These are phyloP conservation scores for Andrena marginata DNA, from an alignment of 2,888 invertebrate species.

Conservation along the genomic window DNA sequence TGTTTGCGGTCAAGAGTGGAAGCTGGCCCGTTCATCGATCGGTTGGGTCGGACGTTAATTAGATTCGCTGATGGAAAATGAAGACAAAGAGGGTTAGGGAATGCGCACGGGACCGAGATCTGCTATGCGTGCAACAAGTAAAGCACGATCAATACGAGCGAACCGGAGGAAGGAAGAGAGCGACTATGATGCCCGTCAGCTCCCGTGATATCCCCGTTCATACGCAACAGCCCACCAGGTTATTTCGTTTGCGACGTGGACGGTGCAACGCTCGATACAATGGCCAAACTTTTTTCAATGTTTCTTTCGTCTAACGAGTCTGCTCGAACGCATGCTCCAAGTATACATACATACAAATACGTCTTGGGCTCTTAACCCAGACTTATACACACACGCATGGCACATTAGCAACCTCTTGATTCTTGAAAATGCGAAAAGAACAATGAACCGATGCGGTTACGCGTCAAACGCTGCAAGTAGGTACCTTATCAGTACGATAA, in stretches of 20 bases:
- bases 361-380: not conserved
- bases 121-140: slow-evolving; percentile 82
- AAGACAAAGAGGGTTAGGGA: slow-evolving; percentile 58
- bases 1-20: not conserved
- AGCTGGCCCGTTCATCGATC: not conserved
- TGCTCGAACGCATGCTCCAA: not conserved
- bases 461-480: not conserved
- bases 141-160: slow-evolving; percentile 82
- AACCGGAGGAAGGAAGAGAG: slow-evolving; percentile 72
- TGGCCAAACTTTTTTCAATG: not conserved
- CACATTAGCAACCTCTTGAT: not conserved
- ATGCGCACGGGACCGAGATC: slow-evolving; percentile 69
- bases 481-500: not conserved
- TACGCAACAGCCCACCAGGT: not conserved
- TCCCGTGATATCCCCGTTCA: slow-evolving; percentile 1
- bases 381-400: not conserved
- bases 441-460: too few relatives aligned
- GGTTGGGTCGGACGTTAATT: slow-evolving; percentile 75
- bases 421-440: not conserved
- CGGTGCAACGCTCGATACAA: not conserved
- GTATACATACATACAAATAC: too few relatives aligned
- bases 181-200: slow-evolving; percentile 24
- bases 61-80: slow-evolving; percentile 77
- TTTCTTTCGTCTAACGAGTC: not conserved
- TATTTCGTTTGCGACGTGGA: not conserved